Conservation (phyloP, 2,113 vertebrate genomes). For the Gorsachius goisagi region DNA sequence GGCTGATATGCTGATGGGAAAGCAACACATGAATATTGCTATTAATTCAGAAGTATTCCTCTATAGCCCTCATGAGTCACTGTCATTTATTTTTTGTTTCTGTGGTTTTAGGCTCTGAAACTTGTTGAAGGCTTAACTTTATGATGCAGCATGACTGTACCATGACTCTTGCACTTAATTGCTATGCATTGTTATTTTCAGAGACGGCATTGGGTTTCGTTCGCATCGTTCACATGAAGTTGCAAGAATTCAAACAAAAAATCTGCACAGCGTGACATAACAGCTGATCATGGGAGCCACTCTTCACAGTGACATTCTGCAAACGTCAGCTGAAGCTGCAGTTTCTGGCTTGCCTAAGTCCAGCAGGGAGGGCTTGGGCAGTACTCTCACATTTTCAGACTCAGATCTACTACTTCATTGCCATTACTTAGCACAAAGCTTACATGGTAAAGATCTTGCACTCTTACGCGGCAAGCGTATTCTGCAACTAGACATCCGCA, state of each 20-base stretch:
- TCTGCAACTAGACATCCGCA: background rate
- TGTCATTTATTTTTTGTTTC: background rate
- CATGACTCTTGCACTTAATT: background rate
- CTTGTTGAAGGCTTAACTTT: background rate
- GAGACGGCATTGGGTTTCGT: background rate
- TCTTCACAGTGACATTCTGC: background rate
- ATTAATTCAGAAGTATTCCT: conserved; percentile 14
- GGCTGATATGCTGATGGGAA: background rate
- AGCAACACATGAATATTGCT: background rate
- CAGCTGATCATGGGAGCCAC: background rate
- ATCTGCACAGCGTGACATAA: background rate
- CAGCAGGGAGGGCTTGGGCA: background rate
- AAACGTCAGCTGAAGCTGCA: background rate
- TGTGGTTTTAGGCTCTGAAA: conserved; percentile 1
- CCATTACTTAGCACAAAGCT: background rate
- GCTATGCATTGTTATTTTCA: background rate
- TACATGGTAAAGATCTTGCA: background rate
- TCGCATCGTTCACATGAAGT: background rate
- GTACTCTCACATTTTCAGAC: background rate
- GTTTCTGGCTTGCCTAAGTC: background rate
- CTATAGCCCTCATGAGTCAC: background rate
- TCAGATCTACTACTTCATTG: background rate
- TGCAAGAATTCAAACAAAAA: background rate
- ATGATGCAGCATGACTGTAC: background rate
- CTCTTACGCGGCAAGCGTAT: background rate